Base-by-base conservation (phyloP, 2,888 invertebrate genomes). In the Rhamphomyia laevipes region DNA sequence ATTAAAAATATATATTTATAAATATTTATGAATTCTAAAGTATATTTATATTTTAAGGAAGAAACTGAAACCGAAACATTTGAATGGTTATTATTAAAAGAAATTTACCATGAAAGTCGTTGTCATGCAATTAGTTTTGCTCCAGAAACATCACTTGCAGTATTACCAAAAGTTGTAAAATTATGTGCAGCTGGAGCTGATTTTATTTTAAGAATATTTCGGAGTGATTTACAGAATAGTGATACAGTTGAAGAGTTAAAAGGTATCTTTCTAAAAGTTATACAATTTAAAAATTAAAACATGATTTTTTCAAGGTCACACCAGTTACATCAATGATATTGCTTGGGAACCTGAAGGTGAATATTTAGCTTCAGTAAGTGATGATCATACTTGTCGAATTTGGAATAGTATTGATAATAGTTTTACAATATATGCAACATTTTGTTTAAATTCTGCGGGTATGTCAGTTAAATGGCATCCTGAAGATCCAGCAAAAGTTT, bases 321-420 rank as follows among this genome's bases (percentile, higher is more conserved):
- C 70, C 30, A 79, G 76, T 62, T 86, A 82, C 61, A 73, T 86
- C 13, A 86, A 86, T 64, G 77, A 78, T 53, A 64, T 85, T 17
- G 73, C 77, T 11, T 86, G 80, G 73, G 83, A 85, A 59, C 76
- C 80, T 13, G 79, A 80, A 49, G 84, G 84, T 23, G 77, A 77
- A 49, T 74, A 77, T 56, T 63, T 87, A 46, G 85, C 82, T 15
- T 84, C 84, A n/a, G 81, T 80, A 2, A 81, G 85, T 56, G 86
- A 87, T 68, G 86, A 87, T 64, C 78, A 81, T 55, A 81, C 82
- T 0, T 84, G 84, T 59, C 77, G 78, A 59, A 68, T 87, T 27
- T 86, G 86, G 85, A 70, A 71, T 49, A 60, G 57, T 35, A 70
- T 72, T 10, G 72, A 75, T 30, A 69, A 71, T 35, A 69, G 72